Evolutionary conservation across 2,888 invertebrate genomes (phyloP), one percentile per base, ranked within the genome.

Genomic region (Noctua janthina): DNA sequence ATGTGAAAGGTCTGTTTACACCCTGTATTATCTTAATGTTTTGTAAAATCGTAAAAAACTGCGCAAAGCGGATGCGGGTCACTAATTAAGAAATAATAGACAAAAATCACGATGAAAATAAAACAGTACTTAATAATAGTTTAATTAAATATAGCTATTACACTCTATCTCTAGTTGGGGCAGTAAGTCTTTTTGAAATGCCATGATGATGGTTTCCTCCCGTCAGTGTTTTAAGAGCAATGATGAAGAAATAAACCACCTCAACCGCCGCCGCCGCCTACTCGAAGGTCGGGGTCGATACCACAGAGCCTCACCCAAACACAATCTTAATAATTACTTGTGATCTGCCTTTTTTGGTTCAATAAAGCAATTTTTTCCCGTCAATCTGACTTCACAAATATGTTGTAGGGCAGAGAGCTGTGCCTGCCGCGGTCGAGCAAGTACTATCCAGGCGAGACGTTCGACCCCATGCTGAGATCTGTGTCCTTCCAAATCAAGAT

Each of bases 381-480:
- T 74, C 4, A 20, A 51, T 20, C n/a, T 51, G 39, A 17, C 8
- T 79, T 23, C 2, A 35, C 1, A 43, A 69, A 64, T 39, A 64
- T 71, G 5, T 88, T 88, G 1, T 82, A 96, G 96, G 94, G 93
- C 2, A 91, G 80, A 46, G 96, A 96, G 81, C 80, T 96, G 7
- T 96, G 96, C 72, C 81, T 96, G 68, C 94, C 95, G 0, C 93
- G 96, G 2, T 91, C 94, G 0, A 92, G 94, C 2, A 88, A 78
- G 54, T 95, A 91, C 81, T 93, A 87, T 51, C 93, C 92, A 0
- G 91, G 92, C 3, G 96, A 96, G 85, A 92, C 81, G 49, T 70
- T 92, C 3, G 96, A 96, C 76, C 95, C 96, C 1, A 96, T 96
- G 95, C 84, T 96, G 79, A 91, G 94, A n/a, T 91, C 92, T 2